Evolutionary conservation across 2,797 vertebrate genomes (phyloP).

Genomic region (Myotis myotis): DNA sequence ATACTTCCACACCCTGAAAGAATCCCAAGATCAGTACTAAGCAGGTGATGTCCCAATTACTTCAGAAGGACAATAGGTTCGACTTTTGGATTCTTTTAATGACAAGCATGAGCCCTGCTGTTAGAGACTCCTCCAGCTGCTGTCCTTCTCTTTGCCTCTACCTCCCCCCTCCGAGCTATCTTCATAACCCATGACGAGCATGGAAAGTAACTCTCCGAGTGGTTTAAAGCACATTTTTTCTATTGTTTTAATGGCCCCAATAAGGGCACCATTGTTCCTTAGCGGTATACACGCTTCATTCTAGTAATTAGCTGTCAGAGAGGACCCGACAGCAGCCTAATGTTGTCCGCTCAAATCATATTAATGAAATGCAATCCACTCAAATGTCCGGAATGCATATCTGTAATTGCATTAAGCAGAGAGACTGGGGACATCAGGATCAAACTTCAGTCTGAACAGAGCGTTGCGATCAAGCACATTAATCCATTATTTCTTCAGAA

Average conservation of each 20-base stretch:
- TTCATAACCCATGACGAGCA: neutral
- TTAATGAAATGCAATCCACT: slow-evolving; percentile 98
- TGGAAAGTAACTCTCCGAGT: slow-evolving; percentile 57
- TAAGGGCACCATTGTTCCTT: slow-evolving; percentile 93
- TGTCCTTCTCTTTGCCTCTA: slow-evolving; percentile 28
- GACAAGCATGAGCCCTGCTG: neutral
- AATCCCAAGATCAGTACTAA: neutral
- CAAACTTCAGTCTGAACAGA: slow-evolving; percentile 88
- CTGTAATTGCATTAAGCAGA: slow-evolving; percentile 93
- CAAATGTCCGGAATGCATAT: slow-evolving; percentile 95
- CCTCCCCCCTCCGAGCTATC: slow-evolving; percentile 30
- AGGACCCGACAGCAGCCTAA: slow-evolving; percentile 95
- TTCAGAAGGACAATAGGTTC: neutral
- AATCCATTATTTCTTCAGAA: slow-evolving; percentile 94
- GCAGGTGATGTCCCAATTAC: neutral
- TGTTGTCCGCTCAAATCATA: slow-evolving; percentile 96
- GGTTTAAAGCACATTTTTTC: slow-evolving; percentile 71
- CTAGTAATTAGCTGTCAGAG: slow-evolving; percentile 99
- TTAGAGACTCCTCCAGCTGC: neutral
- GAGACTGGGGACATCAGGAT: slow-evolving; percentile 87
- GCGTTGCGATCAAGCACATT: slow-evolving; percentile 89
- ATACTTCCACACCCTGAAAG: neutral
- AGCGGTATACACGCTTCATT: slow-evolving; percentile 94
- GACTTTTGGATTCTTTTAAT: neutral
- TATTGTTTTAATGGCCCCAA: slow-evolving; percentile 78